Base-by-base conservation (phyloP, 2,113 vertebrate genomes). In the Syngnathus typhle region DNA sequence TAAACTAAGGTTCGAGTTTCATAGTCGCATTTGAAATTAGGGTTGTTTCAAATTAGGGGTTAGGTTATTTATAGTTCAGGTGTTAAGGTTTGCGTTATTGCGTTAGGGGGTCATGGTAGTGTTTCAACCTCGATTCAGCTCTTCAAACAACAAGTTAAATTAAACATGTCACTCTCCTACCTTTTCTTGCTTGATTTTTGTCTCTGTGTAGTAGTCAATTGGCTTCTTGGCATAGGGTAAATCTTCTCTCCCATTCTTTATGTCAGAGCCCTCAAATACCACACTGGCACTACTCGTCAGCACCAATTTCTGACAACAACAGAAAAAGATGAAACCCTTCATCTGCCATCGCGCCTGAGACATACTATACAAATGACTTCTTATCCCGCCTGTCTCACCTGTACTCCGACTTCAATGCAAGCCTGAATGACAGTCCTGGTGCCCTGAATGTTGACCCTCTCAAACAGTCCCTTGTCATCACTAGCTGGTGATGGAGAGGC, bases 261-360 rank as follows among this genome's bases (percentile, higher is more conserved):
- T 93, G 86, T 98, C 94, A 5, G 71, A 89, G 36, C 97, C 97
- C 82, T 99, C 95, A 84, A 95, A 99, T 83, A 95, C 88, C 0
- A 99, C 97, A 64, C 97, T 99, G 80, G 97, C 96, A 80, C 95
- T 98, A 89, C 96, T 99, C 10, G 97, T 99, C 83, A 99, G 79
- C 69, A 99, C 92, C 71, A 98, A 70, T 88, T 94, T 98, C 97
- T 99, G 85, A 76, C 5, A 51, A 84, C 62, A 0, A 68, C 1
- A 36, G 3, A n/a, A 47, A 51, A 51, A 51, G 18, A 8, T 21
- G 8, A 43, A 60, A 19, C 15, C 56, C 44, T 39, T 7, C 16
- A 37, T 23, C 21, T 54, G 41, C 16, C 6, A 56, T 58, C 11
- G 1, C 32, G 15, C 7, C 4, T 43, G 9, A 3, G 32, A 61